phyloP scores from a whole-genome alignment of 2,888 invertebrate genomes.

The Hypomecis punctinalis region DNA sequence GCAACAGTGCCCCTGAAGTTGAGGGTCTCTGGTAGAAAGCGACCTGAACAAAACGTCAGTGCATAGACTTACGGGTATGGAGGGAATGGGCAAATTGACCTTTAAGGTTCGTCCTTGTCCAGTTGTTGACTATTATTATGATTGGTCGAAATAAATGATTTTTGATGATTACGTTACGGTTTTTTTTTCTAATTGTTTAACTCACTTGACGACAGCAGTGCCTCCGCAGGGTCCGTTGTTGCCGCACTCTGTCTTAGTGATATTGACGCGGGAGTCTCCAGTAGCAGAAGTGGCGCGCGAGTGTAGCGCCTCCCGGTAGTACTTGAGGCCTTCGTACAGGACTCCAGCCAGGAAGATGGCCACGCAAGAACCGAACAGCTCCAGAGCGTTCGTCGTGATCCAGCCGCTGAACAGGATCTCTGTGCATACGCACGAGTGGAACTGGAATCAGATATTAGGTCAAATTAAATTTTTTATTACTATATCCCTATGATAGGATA shows the following conservation, averaged over 20 bases:
- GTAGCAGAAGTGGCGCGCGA: conserved; percentile 58
- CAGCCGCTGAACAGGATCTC: conserved; percentile 92
- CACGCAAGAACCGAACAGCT: conserved; percentile 94
- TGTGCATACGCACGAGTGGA: conserved; percentile 91
- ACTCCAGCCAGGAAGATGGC: conserved; percentile 95
- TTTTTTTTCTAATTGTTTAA: no score
- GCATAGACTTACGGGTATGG: no score
- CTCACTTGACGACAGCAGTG: conserved; percentile 75
- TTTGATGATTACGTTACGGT: no score
- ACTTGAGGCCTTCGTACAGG: conserved; percentile 98
- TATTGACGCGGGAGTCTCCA: conserved; percentile 76
- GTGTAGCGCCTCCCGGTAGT: conserved; percentile 85
- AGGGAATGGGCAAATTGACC: no score
- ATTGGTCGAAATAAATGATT: no score
- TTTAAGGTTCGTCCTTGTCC: no score
- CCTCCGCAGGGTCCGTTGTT: conserved; percentile 66
- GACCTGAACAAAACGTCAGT: no score
- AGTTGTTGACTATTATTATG: no score
- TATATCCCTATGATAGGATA: no score
- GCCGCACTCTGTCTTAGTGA: conserved; percentile 79
- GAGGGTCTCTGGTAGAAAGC: no score
- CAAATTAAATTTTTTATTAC: background rate
- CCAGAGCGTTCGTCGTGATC: conserved; percentile 89
- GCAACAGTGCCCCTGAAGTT: no score
- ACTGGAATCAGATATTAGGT: conserved; percentile 79